These are phyloP conservation scores for Euproctis similis DNA, from an alignment of 2,888 invertebrate species.

Conservation along the genomic window DNA sequence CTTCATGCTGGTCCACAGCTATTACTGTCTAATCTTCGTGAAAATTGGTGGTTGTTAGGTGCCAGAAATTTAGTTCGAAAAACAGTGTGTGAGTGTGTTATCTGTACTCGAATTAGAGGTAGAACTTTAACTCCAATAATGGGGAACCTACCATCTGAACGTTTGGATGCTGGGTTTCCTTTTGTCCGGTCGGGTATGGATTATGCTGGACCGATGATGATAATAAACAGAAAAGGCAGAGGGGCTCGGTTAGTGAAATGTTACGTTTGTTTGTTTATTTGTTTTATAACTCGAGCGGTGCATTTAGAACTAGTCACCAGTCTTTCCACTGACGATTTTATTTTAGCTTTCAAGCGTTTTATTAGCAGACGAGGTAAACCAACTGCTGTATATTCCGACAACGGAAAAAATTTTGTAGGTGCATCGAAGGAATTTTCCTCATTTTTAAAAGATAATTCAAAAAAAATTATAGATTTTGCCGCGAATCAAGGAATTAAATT, in stretches of 20 bases:
- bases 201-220: constrained; percentile 1
- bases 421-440: neutral
- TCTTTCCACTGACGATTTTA: neutral
- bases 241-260: too few species aligned
- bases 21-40: neutral
- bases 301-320: constrained; percentile 1
- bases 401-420: neutral
- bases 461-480: too few species aligned
- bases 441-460: too few species aligned
- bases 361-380: neutral
- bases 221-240: constrained; percentile 1
- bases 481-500: too few species aligned
- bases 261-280: too few species aligned
- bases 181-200: neutral
- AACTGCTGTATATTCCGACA: neutral
- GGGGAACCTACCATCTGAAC: constrained; percentile 1
- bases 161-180: constrained; percentile 1
- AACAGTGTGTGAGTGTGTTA: neutral
- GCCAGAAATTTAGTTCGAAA: neutral
- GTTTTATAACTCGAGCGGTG: too few species aligned
- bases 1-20: constrained; percentile 2
- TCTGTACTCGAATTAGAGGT: neutral
- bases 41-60: constrained; percentile 1
- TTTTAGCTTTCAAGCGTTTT: neutral
- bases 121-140: neutral